A percentile compares a stretch with the other conserved stretches of the same genome.
These are phyloP conservation scores for Theretra japonica DNA, from an alignment of 2,888 invertebrate species.

Conservation along the genomic window DNA sequence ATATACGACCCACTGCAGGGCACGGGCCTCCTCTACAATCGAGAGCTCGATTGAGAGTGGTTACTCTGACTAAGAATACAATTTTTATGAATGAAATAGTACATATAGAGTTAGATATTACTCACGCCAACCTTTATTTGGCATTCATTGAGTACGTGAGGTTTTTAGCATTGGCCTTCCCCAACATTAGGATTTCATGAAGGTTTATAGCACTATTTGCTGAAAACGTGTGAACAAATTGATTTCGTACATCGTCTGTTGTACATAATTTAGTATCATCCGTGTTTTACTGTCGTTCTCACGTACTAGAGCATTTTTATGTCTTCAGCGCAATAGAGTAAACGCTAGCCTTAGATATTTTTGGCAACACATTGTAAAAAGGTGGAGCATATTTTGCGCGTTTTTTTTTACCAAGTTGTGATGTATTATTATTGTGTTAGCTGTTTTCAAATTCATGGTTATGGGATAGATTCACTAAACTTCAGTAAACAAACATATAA, in stretches of 20 bases:
- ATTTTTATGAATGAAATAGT: no score
- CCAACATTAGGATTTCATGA: constrained; percentile 26
- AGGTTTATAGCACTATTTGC: constrained; percentile 26
- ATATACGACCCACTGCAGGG: no score
- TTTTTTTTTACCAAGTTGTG: no score
- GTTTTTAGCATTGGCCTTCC: constrained; percentile 11
- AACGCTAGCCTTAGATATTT: neutral
- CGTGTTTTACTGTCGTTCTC: neutral
- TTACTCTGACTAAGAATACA: no score
- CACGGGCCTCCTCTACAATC: no score
- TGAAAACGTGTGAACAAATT: constrained; percentile 37
- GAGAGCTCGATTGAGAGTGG: no score
- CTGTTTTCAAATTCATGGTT: no score
- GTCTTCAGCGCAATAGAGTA: neutral
- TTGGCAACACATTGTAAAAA: neutral
- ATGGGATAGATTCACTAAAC: no score
- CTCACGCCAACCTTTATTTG: neutral
- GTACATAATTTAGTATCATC: constrained; percentile 45
- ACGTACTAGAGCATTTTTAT: neutral
- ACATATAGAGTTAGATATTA: neutral
- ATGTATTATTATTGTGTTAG: no score
- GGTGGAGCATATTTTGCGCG: no score
- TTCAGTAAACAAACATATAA: no score
- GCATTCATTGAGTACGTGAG: constrained; percentile 10
- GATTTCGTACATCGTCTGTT: constrained; percentile 39